Evolutionary conservation across 2,888 invertebrate species (phyloP).

Genomic region (Spatulosminthurus flaviceps): DNA sequence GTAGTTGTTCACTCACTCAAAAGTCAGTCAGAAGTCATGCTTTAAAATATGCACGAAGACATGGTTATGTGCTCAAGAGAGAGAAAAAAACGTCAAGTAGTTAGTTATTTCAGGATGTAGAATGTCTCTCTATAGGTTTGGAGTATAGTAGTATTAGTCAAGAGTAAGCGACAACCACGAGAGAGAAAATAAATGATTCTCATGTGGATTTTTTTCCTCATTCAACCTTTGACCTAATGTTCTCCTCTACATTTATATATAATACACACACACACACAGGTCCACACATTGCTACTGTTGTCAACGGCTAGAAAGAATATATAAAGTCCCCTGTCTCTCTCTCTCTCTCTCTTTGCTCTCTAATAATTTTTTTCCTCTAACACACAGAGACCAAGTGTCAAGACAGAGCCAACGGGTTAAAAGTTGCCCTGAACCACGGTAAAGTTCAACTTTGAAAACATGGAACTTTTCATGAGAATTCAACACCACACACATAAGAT

Average conservation of each 20-base stretch:
- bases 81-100: neutral
- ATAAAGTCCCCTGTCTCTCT: conserved; percentile 16
- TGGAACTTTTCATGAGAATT: conserved; percentile 28
- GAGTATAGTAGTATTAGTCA: neutral
- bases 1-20: neutral
- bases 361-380: conserved; percentile 10
- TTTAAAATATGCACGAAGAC: neutral
- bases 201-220: conserved; percentile 46
- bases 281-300: conserved; percentile 6
- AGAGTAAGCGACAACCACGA: conserved; percentile 31
- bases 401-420: conserved; percentile 52
- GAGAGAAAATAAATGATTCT: conserved; percentile 49
- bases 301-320: neutral
- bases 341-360: conserved; percentile 25
- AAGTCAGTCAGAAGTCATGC: conserved; percentile 25
- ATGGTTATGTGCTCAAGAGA: neutral
- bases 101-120: conserved; percentile 22
- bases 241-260: conserved; percentile 23
- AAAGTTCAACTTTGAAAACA: conserved; percentile 48
- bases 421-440: conserved; percentile 51
- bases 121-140: neutral
- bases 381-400: conserved; percentile 39
- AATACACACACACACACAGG: too few species aligned
- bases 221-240: conserved; percentile 49
- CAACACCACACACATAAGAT: too few species aligned